Conservation (phyloP, 2,797 vertebrate genomes). For the Taeniopygia guttata region DNA sequence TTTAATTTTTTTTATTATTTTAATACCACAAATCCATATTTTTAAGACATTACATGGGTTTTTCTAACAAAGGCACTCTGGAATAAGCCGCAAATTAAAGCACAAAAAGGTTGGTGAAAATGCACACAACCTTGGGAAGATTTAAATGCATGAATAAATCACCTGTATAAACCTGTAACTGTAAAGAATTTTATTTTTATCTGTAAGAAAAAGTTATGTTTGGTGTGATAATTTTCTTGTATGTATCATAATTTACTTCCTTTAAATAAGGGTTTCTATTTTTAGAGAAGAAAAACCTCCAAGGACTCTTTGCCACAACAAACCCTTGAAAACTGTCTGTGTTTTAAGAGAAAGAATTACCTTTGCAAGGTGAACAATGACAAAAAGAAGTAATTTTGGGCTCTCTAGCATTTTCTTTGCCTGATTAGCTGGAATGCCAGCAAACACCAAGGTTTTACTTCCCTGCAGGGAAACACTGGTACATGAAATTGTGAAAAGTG, state of each 20-base stretch:
- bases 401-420: background rate
- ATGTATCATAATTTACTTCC: background rate
- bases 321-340: background rate
- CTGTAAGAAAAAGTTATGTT: conserved; percentile 35
- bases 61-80: conserved; percentile 8
- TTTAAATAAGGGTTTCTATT: conserved; percentile 23
- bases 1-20: conserved; percentile 35
- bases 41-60: background rate
- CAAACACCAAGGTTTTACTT: background rate
- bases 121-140: conserved; percentile 2
- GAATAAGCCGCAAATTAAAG: conserved; percentile 28
- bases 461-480: background rate
- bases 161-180: background rate
- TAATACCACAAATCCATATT: conserved; percentile 1
- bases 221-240: conserved; percentile 24
- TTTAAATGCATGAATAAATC: background rate
- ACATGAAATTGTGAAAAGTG: background rate
- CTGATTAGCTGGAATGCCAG: background rate
- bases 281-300: background rate
- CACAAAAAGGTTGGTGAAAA: conserved; percentile 23
- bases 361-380: background rate
- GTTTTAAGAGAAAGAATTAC: background rate
- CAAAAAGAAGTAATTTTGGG: background rate
- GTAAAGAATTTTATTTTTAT: conserved; percentile 26
- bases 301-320: background rate